phyloP scores from a whole-genome alignment of 2,888 invertebrate species.

The Blastobasis lacticolella region DNA sequence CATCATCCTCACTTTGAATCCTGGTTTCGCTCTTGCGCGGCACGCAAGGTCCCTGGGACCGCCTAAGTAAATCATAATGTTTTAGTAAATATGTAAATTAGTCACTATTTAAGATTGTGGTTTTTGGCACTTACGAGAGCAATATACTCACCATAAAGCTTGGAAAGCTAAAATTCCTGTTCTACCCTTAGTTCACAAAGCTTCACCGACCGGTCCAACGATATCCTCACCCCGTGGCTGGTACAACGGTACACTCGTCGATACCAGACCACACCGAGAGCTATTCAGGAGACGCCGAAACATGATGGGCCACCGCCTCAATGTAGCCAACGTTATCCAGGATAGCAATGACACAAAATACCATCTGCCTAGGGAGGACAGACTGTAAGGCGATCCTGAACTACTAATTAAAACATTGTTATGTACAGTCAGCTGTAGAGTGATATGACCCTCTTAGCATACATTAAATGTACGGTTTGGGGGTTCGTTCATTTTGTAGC shows the following conservation, averaged over 20 bases:
- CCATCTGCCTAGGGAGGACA: constrained; percentile 42
- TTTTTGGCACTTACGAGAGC: neutral
- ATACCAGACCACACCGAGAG: constrained; percentile 33
- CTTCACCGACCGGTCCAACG: constrained; percentile 26
- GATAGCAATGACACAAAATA: constrained; percentile 37
- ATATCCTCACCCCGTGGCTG: constrained; percentile 30
- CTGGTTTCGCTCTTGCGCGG: too few relatives aligned
- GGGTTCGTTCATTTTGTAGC: too few relatives aligned
- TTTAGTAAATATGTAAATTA: neutral
- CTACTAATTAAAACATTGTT: too few relatives aligned
- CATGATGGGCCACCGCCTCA: constrained; percentile 41
- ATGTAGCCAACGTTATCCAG: constrained; percentile 51
- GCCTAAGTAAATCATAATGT: neutral
- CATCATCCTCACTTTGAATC: too few relatives aligned
- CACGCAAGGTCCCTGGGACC: too few relatives aligned
- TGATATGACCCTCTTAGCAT: too few relatives aligned
- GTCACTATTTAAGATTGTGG: neutral
- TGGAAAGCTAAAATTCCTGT: neutral
- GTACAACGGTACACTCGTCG: constrained; percentile 34
- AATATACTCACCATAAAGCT: neutral
- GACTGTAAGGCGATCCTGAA: constrained; percentile 31
- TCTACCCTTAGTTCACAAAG: constrained; percentile 39
- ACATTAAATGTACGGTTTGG: too few relatives aligned
- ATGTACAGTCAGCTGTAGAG: too few relatives aligned
- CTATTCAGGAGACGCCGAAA: constrained; percentile 42